Percentiles rank a stretch among this genome's conserved stretches.
phyloP scores from a whole-genome alignment of 2,888 invertebrate genomes.

The Papilio demoleus region DNA sequence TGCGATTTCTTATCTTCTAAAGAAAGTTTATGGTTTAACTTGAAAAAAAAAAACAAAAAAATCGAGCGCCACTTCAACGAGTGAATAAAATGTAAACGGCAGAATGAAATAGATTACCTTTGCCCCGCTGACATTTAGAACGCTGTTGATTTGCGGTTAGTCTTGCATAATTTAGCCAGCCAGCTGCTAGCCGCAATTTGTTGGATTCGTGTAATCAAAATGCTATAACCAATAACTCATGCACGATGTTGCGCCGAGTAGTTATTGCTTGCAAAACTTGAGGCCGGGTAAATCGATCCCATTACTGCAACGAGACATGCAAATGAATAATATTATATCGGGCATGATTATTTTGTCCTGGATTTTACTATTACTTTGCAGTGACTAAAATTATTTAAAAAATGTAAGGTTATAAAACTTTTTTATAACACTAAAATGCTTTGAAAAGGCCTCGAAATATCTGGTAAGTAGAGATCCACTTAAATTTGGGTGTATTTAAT shows the following conservation, averaged over 20 bases:
- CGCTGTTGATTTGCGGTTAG: conserved; percentile 31
- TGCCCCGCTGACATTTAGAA: conserved; percentile 36
- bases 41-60: not conserved
- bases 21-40: not conserved
- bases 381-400: too few species aligned
- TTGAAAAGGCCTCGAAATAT: too few species aligned
- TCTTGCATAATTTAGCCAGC: conserved; percentile 37
- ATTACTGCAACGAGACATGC: not conserved
- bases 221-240: conserved; percentile 19
- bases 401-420: too few species aligned
- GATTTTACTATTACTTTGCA: not conserved
- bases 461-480: too few species aligned
- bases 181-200: conserved; percentile 31
- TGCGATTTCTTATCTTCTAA: not conserved
- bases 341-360: not conserved
- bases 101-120: conserved; percentile 23
- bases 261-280: conserved; percentile 10
- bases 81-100: conserved; percentile 14
- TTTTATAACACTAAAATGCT: not conserved
- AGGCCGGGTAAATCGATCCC: not conserved
- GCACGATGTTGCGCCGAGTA: conserved; percentile 14
- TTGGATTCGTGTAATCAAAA: conserved; percentile 35
- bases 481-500: too few species aligned
- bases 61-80: not conserved
- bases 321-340: not conserved